These are phyloP conservation scores for Thaumatotibia leucotreta DNA, from an alignment of 1,140 invertebrate species.

Conservation along the genomic window DNA sequence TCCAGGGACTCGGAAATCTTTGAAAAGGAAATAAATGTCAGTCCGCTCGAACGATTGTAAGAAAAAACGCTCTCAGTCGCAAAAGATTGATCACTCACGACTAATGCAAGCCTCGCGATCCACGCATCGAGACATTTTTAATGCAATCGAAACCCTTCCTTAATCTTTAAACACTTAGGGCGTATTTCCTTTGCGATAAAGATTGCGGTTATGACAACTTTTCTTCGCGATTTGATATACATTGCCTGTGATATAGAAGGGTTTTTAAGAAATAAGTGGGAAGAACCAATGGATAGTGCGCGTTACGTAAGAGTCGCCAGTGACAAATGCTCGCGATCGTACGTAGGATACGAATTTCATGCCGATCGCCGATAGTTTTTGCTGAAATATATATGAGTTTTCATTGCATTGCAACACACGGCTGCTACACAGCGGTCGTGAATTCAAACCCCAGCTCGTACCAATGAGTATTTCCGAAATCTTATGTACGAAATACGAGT, in stretches of 20 bases:
- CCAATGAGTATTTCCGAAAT: too few relatives aligned
- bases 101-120: neutral
- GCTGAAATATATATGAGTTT: slow-evolving; percentile 11
- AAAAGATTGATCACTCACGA: slow-evolving; percentile 3
- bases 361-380: slow-evolving; percentile 12
- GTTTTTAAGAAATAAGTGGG: neutral
- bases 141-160: neutral
- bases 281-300: neutral
- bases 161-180: neutral
- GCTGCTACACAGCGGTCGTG: too few relatives aligned
- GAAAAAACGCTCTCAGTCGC: slow-evolving; percentile 11
- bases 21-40: slow-evolving; percentile 13
- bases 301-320: neutral
- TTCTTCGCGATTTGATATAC: neutral
- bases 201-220: neutral
- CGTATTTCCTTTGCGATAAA: neutral
- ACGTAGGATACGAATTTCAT: slow-evolving; percentile 10
- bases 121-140: neutral
- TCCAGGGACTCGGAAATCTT: neutral
- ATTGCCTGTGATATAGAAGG: neutral
- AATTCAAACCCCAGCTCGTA: too few relatives aligned
- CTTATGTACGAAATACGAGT: too few relatives aligned
- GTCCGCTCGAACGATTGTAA: slow-evolving; percentile 1
- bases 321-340: slow-evolving; percentile 7
- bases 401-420: slow-evolving; percentile 1